Conservation (phyloP, 2,797 vertebrate species). For the Neosilurus hyrtlii region DNA sequence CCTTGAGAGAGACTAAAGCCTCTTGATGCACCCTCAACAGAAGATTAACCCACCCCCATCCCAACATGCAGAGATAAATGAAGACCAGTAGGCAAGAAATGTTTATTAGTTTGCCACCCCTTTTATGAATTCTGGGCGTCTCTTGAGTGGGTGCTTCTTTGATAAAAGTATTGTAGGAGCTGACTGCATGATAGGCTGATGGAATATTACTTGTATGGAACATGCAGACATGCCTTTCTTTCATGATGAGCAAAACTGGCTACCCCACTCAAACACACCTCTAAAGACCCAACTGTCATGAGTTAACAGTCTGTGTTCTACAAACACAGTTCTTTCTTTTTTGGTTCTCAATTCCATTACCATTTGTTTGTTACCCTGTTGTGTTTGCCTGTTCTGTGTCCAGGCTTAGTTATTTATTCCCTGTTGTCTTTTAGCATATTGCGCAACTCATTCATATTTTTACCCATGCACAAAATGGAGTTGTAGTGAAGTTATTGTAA, state of each 20-base stretch:
- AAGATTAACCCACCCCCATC: not conserved
- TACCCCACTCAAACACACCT: slow-evolving; percentile 35
- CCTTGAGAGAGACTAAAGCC: not conserved
- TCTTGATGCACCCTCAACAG: slow-evolving; percentile 5
- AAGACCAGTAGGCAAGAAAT: slow-evolving; percentile 52
- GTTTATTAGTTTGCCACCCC: slow-evolving; percentile 67
- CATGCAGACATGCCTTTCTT: slow-evolving; percentile 55
- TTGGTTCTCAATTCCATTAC: not conserved
- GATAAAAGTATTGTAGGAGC: slow-evolving; percentile 52
- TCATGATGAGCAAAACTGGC: slow-evolving; percentile 42
- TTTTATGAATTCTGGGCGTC: slow-evolving; percentile 63
- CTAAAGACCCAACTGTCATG: not conserved
- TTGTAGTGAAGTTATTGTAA: too few species aligned
- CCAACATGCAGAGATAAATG: not conserved
- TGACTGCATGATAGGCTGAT: slow-evolving; percentile 71
- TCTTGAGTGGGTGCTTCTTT: slow-evolving; percentile 66
- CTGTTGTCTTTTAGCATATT: too few species aligned
- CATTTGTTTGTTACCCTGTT: not conserved
- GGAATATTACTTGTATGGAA: slow-evolving; percentile 55
- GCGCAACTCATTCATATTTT: too few species aligned
- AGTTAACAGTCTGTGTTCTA: not conserved
- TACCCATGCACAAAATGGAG: too few species aligned
- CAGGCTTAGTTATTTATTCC: not conserved
- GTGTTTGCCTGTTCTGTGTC: not conserved
- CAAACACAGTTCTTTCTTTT: too few species aligned